Evolutionary conservation across 2,113 vertebrate genomes (phyloP).

Genomic region (Phyllostomus discolor): DNA sequence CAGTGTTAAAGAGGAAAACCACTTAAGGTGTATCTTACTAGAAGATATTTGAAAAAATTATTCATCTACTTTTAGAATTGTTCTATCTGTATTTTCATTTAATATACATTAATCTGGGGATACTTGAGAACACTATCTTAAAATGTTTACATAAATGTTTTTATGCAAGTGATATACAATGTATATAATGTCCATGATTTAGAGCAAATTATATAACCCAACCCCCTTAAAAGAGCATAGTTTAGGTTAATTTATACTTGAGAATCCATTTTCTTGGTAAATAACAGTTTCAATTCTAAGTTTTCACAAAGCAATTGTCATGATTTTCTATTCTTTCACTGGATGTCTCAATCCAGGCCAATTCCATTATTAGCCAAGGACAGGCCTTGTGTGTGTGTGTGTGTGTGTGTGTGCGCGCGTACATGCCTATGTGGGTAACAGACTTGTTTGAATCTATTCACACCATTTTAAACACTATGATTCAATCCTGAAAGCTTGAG

Average conservation of each 20-base stretch:
- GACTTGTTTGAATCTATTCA: neutral
- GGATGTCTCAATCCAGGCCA: neutral
- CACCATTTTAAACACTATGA: neutral
- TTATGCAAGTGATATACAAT: neutral
- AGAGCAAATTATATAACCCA: neutral
- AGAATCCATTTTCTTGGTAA: neutral
- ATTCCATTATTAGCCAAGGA: neutral
- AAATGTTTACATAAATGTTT: neutral
- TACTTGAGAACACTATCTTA: neutral
- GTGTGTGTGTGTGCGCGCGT: neutral
- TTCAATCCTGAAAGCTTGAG: neutral
- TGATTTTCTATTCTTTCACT: neutral
- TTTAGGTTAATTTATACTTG: conserved; percentile 25
- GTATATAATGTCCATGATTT: neutral
- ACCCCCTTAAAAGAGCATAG: neutral
- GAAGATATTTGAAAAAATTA: neutral
- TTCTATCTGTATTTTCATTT: neutral
- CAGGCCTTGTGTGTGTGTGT: neutral
- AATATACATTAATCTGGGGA: neutral
- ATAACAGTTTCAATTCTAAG: conserved; percentile 8
- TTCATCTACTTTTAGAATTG: neutral
- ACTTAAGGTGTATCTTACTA: neutral
- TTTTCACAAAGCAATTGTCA: neutral
- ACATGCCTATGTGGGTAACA: neutral
- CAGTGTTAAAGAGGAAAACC: neutral